These are phyloP conservation scores for Trichosurus vulpecula DNA, from an alignment of 2,797 vertebrate species.

Conservation along the genomic window DNA sequence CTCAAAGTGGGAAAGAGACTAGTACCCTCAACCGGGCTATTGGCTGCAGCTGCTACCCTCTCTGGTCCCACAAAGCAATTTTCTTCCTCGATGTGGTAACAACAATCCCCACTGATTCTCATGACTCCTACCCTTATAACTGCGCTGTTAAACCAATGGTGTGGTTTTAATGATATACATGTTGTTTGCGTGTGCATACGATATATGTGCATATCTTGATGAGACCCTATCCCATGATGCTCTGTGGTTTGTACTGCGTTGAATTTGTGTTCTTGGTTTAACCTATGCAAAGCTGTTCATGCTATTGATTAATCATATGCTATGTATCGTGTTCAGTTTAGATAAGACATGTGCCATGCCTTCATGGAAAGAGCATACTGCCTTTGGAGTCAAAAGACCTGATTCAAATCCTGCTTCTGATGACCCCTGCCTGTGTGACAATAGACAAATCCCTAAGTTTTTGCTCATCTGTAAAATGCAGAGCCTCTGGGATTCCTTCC, in stretches of 20 bases:
- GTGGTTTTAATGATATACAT: neutral
- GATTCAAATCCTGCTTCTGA: neutral
- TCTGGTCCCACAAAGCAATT: neutral
- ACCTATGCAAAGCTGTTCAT: neutral
- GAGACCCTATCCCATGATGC: neutral
- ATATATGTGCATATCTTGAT: neutral
- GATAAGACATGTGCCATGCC: neutral
- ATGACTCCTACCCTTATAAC: neutral
- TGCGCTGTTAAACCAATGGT: neutral
- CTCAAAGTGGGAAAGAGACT: neutral
- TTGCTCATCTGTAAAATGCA: neutral
- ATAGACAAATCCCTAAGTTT: neutral
- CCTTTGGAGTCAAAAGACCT: neutral
- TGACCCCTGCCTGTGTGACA: too few species aligned
- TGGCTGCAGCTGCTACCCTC: neutral
- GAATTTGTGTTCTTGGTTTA: neutral
- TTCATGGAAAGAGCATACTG: neutral
- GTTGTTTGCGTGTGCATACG: neutral
- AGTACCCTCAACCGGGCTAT: neutral
- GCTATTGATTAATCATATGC: neutral
- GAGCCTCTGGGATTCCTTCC: neutral
- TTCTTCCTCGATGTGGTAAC: neutral
- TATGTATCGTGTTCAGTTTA: neutral
- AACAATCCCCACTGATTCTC: neutral
- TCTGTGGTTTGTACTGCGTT: neutral